Percentiles rank a stretch among this genome's conserved stretches.
phyloP scores from a whole-genome alignment of 2,888 invertebrate species.

The Oligia fasciuncula region DNA sequence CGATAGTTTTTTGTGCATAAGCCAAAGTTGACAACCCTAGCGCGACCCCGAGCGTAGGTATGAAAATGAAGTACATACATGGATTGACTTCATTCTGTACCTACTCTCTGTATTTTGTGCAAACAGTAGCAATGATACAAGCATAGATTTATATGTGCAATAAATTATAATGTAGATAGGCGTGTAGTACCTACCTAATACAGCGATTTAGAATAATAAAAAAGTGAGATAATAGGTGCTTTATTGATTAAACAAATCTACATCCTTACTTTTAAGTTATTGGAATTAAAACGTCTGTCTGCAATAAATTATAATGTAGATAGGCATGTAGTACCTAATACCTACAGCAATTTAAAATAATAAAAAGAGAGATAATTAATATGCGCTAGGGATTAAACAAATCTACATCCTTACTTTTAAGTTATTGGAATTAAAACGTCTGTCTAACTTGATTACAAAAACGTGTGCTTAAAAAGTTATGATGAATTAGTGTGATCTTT shows the following conservation, averaged over 20 bases:
- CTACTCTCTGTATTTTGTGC: too few species aligned
- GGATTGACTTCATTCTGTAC: too few species aligned
- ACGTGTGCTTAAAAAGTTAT: not conserved
- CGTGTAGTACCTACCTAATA: not conserved
- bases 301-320: not conserved
- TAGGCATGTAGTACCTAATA: too few species aligned
- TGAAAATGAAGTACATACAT: too few species aligned
- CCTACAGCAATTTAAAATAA: not conserved
- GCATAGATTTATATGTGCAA: not conserved
- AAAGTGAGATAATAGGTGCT: not conserved
- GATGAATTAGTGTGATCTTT: not conserved
- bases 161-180: not conserved
- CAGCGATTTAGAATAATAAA: not conserved
- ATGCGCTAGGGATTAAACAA: not conserved
- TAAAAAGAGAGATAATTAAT: slow-evolving; percentile 2
- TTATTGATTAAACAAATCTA: not conserved
- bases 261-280: not conserved
- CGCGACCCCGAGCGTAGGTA: too few species aligned
- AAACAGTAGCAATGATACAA: not conserved
- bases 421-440: not conserved
- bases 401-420: not conserved
- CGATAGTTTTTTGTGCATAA: too few species aligned
- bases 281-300: not conserved
- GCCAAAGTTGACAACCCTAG: too few species aligned
- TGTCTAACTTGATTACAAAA: not conserved